Evolutionary conservation across 2,888 invertebrate species (phyloP), one percentile per base, ranked within the genome.

Genomic region (Lasioglossum malachurum): DNA sequence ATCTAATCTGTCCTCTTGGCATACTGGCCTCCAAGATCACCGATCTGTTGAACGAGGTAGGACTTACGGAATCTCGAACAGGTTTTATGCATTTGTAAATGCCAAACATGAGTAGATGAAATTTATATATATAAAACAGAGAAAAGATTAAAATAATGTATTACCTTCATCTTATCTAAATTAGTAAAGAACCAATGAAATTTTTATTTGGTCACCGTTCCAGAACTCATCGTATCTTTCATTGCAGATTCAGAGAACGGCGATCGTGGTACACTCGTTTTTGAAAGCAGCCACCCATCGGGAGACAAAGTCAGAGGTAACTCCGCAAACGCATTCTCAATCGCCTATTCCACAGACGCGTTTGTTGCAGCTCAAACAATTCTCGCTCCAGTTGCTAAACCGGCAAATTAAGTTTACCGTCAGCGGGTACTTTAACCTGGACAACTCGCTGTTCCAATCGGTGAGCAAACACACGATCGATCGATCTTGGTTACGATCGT

Each of bases 361-460:
- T 10, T 69, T 41, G 10, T 94, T 90, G 19, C 77, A 94, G 94
- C 88, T 94, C 2, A 83, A 92, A 82, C 82, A 92, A 67, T 94
- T 94, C 77, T 92, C 92, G n/a, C 92, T 93, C 46, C 93, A 94
- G 71, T 87, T 94, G 38, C 88, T 93, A 27, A 93, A 92, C 84
- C 90, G 90, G 74, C 90, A 90, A 46, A 87, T 94, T 64, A 87
- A 89, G 57, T 95, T 95, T 72, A 91, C 93, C 31, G 94, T 93
- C 23, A 91, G 91, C 44, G 94, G 93, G 46, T 93, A 93, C 74
- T 94, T 94, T 41, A 82, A 87, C 10, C 88, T 94, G 7, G 92
- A 94, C 86, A 92, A 92, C 16, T 92, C 84, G 76, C 86, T 94
- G 4, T 82, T 94, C n/a, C 93, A 93, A 84, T 91, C 93, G 88